Base-by-base conservation (phyloP, 2,797 vertebrate genomes). In the Glyptemys insculpta region DNA sequence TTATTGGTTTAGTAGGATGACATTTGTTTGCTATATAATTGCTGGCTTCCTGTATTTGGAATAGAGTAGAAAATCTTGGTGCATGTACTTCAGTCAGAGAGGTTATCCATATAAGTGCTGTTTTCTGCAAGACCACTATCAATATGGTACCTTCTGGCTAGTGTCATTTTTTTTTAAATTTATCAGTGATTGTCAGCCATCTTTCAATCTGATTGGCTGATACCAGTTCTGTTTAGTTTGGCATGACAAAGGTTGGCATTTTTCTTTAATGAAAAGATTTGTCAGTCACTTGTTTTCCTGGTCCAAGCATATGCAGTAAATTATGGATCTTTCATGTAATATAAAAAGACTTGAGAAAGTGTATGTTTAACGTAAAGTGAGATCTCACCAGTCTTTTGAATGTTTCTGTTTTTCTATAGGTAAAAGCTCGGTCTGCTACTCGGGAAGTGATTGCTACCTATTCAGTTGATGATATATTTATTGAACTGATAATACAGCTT, bases 361-460 rank as follows among this genome's bases (percentile, higher is more conserved):
- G 8, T 4, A 0, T 54, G 14, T 79, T 1, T 87, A 16, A 83
- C 19, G 59, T 72, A 31, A 79, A 68, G 78, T 74, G 62, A 12
- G 37, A 34, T 57, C 7, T 44, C 85, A 4, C 47, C 50, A 68
- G 25, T 54, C 21, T 83, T 82, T 86, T 90, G 62, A 31, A 86
- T 68, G 7, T 0, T 5, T 95, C 10, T 16, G 1, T 86, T 47
- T 94, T 94, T 87, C 89, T 59, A 15, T 94, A 99, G 99, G 99
- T 99, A 47, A 99, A 99, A 97, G 99, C 99, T 56, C 99, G 99
- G 49, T 99, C 99, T 81, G 98, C 99, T 41, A 99, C 99, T 1
- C 98, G 99, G 88, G 99, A 99, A 98, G 99, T 99, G 88, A 99
- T 99, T 37, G 99, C 99, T 50, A 99, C 99, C 54, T 99, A 99